Base-by-base conservation (phyloP, 2,888 invertebrate genomes). In the Brachyptera putata region DNA sequence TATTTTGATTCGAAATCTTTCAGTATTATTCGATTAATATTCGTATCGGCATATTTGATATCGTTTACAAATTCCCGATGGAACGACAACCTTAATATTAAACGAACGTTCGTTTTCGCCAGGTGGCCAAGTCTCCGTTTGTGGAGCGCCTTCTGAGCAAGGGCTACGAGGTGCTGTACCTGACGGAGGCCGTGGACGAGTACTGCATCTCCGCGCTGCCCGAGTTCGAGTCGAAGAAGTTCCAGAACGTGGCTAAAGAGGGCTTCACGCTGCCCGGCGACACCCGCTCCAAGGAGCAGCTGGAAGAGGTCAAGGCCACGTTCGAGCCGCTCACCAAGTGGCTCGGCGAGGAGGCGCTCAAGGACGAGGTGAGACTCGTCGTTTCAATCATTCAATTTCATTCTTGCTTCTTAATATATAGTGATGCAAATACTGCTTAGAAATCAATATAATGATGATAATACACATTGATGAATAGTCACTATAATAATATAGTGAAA, bases 171-270 rank as follows among this genome's bases (percentile, higher is more conserved):
- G 94, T 97, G 60, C 78, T 99, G 64, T 97, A 87, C 74, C 80
- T 99, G 56, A 86, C 88, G 9, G 99, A 99, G 78, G 93, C 99
- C 30, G 96, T 99, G 50, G 99, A 99, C 78, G 99, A 99, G 77
- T 99, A 99, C 78, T 88, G 92, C 69, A 90, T 99, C 68, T 93
- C 95, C 56, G 89, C 95, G 48, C 80, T 99, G 74, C 96, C 98
- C 1, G 98, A 99, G 77, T 99, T 92, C 77, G 98, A 99, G 70
- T 95, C 95, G 58, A 95, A 96, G 79, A 98, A 96, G 77, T 98
- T 99, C 90, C 95, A 95, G 78, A 99, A 99, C 75, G 94, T 97
- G 57, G 99, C 99, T 68, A 99, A 99, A 78, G 99, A 99, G 79
- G 96, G 96, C 30, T 87, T 98, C 73, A 84, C 87, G 67, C 76